Conservation (phyloP, 23 tunicate species). For the Styela clava region DNA sequence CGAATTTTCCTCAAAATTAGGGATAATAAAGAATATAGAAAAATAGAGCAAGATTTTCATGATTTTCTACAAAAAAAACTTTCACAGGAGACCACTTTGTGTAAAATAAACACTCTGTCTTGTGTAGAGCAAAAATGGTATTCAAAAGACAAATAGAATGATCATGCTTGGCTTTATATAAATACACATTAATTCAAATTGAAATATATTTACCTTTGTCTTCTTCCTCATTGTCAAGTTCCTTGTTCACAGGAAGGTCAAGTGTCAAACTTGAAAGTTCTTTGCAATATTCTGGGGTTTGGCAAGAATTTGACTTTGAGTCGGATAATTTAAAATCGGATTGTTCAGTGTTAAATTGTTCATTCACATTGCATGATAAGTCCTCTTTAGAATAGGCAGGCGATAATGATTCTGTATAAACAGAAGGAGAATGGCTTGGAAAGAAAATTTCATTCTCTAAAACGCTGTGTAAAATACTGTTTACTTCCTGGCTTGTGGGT, state of each 20-base stretch:
- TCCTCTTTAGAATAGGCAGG: neutral
- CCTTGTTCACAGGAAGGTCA: slow-evolving; percentile 5
- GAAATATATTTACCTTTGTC: no score
- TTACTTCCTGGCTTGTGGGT: slow-evolving; percentile 14
- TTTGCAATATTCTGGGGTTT: slow-evolving; percentile 3
- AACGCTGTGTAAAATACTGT: slow-evolving; percentile 1
- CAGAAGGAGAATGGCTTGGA: neutral
- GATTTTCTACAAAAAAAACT: no score
- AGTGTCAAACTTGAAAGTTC: slow-evolving; percentile 6
- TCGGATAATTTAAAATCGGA: neutral
- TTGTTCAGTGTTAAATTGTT: neutral
- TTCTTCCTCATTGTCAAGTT: no score
- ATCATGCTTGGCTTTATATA: no score
- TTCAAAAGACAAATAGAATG: no score
- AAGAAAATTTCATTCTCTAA: neutral
- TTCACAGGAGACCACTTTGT: no score
- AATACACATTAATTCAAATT: no score
- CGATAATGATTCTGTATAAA: neutral
- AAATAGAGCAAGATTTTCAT: no score
- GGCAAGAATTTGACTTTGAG: neutral
- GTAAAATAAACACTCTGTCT: no score
- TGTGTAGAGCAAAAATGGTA: no score
- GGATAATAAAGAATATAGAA: no score
- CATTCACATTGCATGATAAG: neutral
- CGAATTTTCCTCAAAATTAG: no score